These are phyloP conservation scores for Mustela erminea DNA, from an alignment of 2,797 vertebrate species.

Conservation along the genomic window DNA sequence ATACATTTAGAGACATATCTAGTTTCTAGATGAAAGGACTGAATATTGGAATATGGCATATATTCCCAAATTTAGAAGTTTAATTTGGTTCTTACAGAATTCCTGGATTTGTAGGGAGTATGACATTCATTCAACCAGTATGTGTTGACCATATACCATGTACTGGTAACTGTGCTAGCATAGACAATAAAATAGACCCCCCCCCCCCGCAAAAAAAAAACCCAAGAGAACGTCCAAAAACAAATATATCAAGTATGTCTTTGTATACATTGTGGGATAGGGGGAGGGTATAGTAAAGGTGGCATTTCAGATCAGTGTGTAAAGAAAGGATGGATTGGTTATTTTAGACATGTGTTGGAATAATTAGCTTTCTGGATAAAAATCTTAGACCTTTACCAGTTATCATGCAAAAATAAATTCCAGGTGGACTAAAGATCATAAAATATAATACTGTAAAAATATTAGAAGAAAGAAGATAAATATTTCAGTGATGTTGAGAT, in stretches of 20 bases:
- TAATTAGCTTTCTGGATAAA: neutral
- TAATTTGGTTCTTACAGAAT: slow-evolving; percentile 13
- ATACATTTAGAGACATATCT: neutral
- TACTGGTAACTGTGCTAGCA: neutral
- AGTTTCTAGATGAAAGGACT: slow-evolving; percentile 15
- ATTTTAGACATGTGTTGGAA: neutral
- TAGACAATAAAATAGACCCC: neutral
- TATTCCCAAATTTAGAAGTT: slow-evolving; percentile 30
- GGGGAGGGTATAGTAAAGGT: neutral
- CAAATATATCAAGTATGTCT: neutral
- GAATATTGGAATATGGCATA: neutral
- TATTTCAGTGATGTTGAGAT: slow-evolving; percentile 1
- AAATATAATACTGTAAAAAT: slow-evolving; percentile 30
- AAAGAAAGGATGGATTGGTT: neutral
- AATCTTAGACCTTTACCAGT: neutral
- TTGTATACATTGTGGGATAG: neutral
- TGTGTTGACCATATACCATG: neutral
- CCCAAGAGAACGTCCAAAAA: neutral
- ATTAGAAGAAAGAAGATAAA: neutral
- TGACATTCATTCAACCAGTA: neutral
- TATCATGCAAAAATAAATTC: neutral
- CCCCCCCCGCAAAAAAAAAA: neutral
- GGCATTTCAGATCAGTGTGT: neutral
- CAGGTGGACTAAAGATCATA: neutral
- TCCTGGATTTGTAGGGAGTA: neutral